Evolutionary conservation across 2,888 invertebrate species (phyloP).

Genomic region (Cheilosia pagana): DNA sequence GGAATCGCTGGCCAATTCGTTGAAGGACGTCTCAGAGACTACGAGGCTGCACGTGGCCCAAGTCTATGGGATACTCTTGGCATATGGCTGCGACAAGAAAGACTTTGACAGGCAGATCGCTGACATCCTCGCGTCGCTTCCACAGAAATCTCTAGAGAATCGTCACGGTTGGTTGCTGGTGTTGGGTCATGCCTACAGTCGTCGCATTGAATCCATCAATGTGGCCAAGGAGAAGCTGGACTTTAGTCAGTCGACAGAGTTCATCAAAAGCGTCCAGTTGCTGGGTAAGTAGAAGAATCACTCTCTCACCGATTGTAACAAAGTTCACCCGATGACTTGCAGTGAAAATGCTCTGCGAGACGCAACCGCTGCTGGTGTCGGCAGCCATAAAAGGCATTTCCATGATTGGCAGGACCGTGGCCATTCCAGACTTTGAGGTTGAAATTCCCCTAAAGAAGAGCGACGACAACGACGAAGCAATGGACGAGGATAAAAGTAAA

Average conservation of each 20-base stretch:
- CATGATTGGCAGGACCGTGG: constrained; percentile 87
- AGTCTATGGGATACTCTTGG: constrained; percentile 89
- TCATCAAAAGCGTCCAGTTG: constrained; percentile 85
- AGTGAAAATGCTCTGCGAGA: constrained; percentile 88
- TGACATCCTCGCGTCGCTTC: constrained; percentile 79
- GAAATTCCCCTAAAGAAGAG: constrained; percentile 79
- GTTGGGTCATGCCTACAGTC: constrained; percentile 88
- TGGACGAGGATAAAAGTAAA: constrained; percentile 79
- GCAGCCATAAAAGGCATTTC: constrained; percentile 90
- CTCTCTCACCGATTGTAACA: neutral
- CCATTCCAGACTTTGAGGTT: constrained; percentile 86
- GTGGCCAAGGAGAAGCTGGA: constrained; percentile 81
- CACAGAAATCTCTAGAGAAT: constrained; percentile 84
- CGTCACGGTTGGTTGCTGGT: constrained; percentile 92
- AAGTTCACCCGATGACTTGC: constrained; percentile 76
- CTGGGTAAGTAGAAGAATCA: constrained; percentile 84
- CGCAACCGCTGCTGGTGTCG: constrained; percentile 86
- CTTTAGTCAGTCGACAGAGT: constrained; percentile 85
- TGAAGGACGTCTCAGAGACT: constrained; percentile 90
- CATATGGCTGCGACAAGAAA: constrained; percentile 84
- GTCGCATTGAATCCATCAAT: constrained; percentile 85
- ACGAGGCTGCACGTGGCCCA: constrained; percentile 89
- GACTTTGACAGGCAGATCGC: constrained; percentile 84
- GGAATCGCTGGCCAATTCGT: constrained; percentile 82
- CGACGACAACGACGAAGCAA: constrained; percentile 77